Evolutionary conservation across 2,113 vertebrate genomes (phyloP), one percentile per base, ranked within the genome.

Genomic region (Chelonoidis abingdonii): DNA sequence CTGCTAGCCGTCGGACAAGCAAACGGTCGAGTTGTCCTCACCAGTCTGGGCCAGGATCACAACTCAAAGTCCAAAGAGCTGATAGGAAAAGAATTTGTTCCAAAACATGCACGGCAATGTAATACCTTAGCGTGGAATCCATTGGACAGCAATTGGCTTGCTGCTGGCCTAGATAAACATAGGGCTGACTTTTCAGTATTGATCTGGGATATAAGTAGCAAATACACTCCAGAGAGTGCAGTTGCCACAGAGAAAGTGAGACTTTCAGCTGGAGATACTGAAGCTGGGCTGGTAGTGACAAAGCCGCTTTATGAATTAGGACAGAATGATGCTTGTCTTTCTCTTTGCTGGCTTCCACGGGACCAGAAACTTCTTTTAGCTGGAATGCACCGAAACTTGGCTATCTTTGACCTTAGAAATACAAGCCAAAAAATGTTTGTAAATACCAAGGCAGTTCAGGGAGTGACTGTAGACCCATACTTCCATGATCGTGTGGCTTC

Each of bases 371-470:
- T 99, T 79, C 98, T 99, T 1, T 95, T 99, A 95, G 99, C 99
- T 8, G 99, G 99, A 56, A 99, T 99, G 99, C 99, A 99, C 96
- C 98, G 99, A 54, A 99, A 99, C 95, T 97, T 99, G 62, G 99
- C 99, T 41, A 99, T 99, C 93, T 99, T 99, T 83, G 99, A 99
- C 97, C 98, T 99, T 93, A 98, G 99, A 89, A 99, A 99, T 97
- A 99, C 99, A 2, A 99, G 99, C 98, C 99, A 99, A 96, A 99
- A 99, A 93, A 99, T 99, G 29, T 99, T 99, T 93, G 99, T 99
- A 35, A 99, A 99, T 97, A 99, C 99, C 57, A 99, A 99, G 97
- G 99, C 99, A 96, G 99, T 99, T 93, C 99, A 99, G 93, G 99
- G 99, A 2, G 99, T 99, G 83, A 99, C 99, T 1, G 99, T 99